Evolutionary conservation across 1,140 invertebrate genomes (phyloP).

Genomic region (Sinonovacula constricta): DNA sequence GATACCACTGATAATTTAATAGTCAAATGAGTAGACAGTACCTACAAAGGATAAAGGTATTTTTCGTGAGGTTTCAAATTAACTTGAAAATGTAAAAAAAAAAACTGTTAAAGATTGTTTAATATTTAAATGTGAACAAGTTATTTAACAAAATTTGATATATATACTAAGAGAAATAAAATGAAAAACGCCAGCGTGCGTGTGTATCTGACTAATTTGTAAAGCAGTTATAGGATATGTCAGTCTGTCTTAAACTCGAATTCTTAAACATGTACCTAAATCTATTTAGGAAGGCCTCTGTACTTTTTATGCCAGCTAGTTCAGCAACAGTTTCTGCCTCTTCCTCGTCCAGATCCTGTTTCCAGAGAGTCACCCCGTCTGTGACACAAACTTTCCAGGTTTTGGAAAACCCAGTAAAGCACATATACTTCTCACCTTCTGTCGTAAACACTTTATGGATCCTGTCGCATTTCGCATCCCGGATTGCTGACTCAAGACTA

Average conservation of each 20-base stretch:
- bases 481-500: constrained; percentile 2
- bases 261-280: constrained; percentile 70
- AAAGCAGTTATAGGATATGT: too few species aligned
- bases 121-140: neutral
- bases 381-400: constrained; percentile 63
- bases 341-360: constrained; percentile 62
- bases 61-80: too few species aligned
- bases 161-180: neutral
- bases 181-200: neutral
- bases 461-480: constrained; percentile 13
- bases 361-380: constrained; percentile 70
- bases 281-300: constrained; percentile 61
- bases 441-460: constrained; percentile 17
- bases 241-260: too few species aligned
- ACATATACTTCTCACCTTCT: constrained; percentile 61
- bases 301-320: constrained; percentile 56
- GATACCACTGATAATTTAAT: too few species aligned
- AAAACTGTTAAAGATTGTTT: neutral
- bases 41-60: too few species aligned
- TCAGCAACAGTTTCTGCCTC: constrained; percentile 67
- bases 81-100: too few species aligned
- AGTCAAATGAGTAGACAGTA: too few species aligned
- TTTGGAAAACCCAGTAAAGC: constrained; percentile 58
- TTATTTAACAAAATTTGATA: neutral
- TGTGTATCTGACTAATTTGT: neutral